Percentiles rank a stretch among this genome's conserved stretches.
Evolutionary conservation across 2,888 invertebrate species (phyloP).

Genomic region (Empis stercorea): DNA sequence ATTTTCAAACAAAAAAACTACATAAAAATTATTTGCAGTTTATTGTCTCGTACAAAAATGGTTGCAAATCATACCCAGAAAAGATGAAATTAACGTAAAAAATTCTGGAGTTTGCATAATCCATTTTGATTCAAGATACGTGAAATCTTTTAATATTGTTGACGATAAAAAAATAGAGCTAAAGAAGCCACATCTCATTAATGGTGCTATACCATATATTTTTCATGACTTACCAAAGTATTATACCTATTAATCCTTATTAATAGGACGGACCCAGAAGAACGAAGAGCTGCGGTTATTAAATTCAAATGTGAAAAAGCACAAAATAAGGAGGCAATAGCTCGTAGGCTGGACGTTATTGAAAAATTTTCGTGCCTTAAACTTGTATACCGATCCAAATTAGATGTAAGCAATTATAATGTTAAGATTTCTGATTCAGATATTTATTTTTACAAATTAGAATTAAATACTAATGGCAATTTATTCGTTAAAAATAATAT

Average conservation of each 20-base stretch:
- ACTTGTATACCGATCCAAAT: neutral
- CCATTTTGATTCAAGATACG: neutral
- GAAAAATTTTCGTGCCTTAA: neutral
- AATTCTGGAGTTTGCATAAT: neutral
- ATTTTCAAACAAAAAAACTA: too few relatives aligned
- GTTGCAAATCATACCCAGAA: neutral
- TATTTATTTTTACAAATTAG: neutral
- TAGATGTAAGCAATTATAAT: neutral
- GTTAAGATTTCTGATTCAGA: neutral
- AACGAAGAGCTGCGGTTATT: neutral
- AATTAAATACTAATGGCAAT: neutral
- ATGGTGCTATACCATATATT: neutral
- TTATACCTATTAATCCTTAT: too few relatives aligned
- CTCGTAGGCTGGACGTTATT: neutral
- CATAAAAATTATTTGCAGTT: too few relatives aligned
- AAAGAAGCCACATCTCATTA: neutral
- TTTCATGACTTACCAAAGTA: neutral
- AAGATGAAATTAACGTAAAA: neutral
- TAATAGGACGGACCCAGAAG: too few relatives aligned
- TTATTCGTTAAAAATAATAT: neutral
- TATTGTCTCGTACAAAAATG: neutral
- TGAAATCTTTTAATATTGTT: neutral
- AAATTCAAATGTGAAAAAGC: neutral
- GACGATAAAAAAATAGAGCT: neutral
- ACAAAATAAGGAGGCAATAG: neutral